Evolutionary conservation across 2,888 invertebrate genomes (phyloP), one percentile per base, ranked within the genome.

Genomic region (Creontiades dilutus): DNA sequence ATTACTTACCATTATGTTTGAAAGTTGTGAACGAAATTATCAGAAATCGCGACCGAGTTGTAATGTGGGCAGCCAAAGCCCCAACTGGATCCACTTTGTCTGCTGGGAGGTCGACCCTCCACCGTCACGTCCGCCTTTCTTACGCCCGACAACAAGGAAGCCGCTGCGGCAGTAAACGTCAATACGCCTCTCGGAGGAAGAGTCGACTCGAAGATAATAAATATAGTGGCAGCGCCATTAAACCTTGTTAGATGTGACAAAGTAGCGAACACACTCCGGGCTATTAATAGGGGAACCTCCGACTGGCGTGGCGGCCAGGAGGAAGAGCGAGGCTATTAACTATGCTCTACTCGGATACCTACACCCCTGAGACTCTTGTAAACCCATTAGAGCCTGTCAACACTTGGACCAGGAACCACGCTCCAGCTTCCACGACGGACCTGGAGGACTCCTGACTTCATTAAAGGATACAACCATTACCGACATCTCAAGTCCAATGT

Each of bases 171-270:
- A 19, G 82, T 82, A 82, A 82, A 85, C 16, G 85, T 85, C 85
- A 85, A 85, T 85, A 61, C 61, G 28, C 61, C 85, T 57, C 46
- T 85, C 46, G 52, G 46, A 52, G 14, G 55, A 55, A 55, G 82
- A 48, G 48, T 82, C 82, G 61, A 23, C 61, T 28, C 37, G 85
- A 85, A 16, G 61, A 82, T 82, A 61, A 61, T 85, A 85, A 85
- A 85, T 85, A 85, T 61, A 85, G 61, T 85, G 85, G 16, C 61
- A 85, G 68, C 47, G 85, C 85, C 61, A 85, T 85, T 85, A 85
- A 85, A 85, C 85, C 85, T 85, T 61, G 85, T 85, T 85, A 85
- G 85, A 85, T 85, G 85, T 85, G 85, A 85, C 85, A 85, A 85
- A 85, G 85, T 85, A 85, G 85, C 46, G 57, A 85, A 61, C 85